Evolutionary conservation across 1,140 invertebrate genomes (phyloP).

Genomic region (Drosophila bifasciata): DNA sequence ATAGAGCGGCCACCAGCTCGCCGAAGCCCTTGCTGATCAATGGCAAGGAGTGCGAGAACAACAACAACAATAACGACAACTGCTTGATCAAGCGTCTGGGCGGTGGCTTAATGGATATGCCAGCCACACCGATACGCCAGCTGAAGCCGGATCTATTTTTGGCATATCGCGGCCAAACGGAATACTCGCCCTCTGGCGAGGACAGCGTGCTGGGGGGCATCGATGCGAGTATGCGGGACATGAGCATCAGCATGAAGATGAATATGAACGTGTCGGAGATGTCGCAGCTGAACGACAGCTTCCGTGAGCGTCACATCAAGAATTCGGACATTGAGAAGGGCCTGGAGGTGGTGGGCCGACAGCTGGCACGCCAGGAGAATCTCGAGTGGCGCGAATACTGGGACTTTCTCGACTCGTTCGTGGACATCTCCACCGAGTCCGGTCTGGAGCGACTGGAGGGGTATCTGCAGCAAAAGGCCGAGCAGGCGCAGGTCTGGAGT

Average conservation of each 20-base stretch:
- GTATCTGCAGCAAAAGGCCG: constrained; percentile 86
- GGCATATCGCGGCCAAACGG: constrained; percentile 18
- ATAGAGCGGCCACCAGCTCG: neutral
- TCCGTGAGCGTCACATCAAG: constrained; percentile 85
- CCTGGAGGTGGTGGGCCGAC: constrained; percentile 91
- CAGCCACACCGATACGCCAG: constrained; percentile 41
- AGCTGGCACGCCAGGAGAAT: constrained; percentile 90
- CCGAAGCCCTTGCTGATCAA: constrained; percentile 22
- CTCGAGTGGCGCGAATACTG: constrained; percentile 96
- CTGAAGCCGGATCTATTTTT: constrained; percentile 31
- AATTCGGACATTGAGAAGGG: constrained; percentile 93
- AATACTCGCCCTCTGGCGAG: neutral
- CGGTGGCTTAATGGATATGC: constrained; percentile 5
- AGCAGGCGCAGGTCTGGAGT: constrained; percentile 15
- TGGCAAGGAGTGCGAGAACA: constrained; percentile 44
- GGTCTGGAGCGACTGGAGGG: constrained; percentile 90
- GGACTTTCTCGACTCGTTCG: constrained; percentile 92
- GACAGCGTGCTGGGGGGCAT: constrained; percentile 3
- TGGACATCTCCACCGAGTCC: constrained; percentile 89
- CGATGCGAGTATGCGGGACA: too few species aligned
- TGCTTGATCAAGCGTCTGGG: neutral
- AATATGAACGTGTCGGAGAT: constrained; percentile 26
- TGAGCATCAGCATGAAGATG: constrained; percentile 1
- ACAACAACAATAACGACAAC: constrained; percentile 36
- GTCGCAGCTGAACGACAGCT: constrained; percentile 50